Percentiles rank a stretch among this genome's conserved stretches.
Evolutionary conservation across 2,797 vertebrate genomes (phyloP).

Genomic region (Gadopsis bispinosus): DNA sequence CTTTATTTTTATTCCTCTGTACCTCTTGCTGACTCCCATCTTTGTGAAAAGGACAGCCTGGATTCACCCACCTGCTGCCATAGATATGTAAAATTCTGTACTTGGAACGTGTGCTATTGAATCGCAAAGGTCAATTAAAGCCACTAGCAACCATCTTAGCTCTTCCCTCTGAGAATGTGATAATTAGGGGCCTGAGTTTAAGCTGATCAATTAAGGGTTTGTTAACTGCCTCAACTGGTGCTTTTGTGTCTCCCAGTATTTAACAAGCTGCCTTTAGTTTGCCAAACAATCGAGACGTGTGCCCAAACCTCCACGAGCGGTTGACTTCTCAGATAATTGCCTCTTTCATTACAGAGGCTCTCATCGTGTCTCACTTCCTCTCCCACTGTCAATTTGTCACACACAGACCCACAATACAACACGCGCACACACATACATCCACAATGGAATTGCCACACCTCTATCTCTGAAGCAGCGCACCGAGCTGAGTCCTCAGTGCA

Average conservation of each 20-base stretch:
- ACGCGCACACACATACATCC: constrained; percentile 24
- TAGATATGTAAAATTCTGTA: constrained; percentile 76
- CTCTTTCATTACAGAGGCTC: constrained; percentile 67
- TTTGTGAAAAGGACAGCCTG: constrained; percentile 25
- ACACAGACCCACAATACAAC: constrained; percentile 36
- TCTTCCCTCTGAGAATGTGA: constrained; percentile 86
- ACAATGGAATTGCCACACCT: constrained; percentile 40
- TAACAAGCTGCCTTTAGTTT: constrained; percentile 80
- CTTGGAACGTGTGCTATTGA: constrained; percentile 63
- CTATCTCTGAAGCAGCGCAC: constrained; percentile 19
- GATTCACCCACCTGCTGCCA: constrained; percentile 73
- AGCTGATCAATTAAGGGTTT: constrained; percentile 83
- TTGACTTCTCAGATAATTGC: constrained; percentile 87
- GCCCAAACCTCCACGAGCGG: constrained; percentile 67
- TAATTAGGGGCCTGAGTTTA: constrained; percentile 84
- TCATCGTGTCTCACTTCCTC: constrained; percentile 63
- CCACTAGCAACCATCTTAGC: constrained; percentile 84
- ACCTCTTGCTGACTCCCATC: background rate
- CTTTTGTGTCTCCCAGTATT: constrained; percentile 72
- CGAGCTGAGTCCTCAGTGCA: constrained; percentile 36
- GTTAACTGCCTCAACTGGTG: constrained; percentile 78
- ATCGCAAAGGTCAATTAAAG: constrained; percentile 81
- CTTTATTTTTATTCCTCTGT: background rate
- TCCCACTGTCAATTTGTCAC: constrained; percentile 50
- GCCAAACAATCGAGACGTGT: constrained; percentile 76